phyloP scores from a whole-genome alignment of 37 sponge, comb jelly and placozoan species.

The Ephydatia muelleri region DNA sequence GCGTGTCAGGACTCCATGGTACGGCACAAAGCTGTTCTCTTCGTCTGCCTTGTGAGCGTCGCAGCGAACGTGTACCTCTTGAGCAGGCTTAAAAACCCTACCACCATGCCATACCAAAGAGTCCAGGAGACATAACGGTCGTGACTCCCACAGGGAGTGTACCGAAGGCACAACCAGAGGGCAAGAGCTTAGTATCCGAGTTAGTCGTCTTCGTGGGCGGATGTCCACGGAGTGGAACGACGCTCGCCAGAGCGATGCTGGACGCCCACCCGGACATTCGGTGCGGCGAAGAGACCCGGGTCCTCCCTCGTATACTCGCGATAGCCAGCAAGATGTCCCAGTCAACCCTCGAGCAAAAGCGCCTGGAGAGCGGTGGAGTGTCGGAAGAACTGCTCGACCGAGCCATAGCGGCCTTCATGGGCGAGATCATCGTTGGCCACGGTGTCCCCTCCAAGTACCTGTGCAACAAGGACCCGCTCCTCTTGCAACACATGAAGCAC shows the following conservation, averaged over 20 bases:
- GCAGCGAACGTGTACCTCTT: no score
- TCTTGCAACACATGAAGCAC: slow-evolving; percentile 59
- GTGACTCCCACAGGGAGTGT: neutral
- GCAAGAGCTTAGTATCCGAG: neutral
- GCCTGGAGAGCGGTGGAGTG: slow-evolving; percentile 74
- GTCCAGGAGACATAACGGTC: neutral
- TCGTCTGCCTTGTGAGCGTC: no score
- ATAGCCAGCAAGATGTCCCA: slow-evolving; percentile 57
- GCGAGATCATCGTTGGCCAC: slow-evolving; percentile 66
- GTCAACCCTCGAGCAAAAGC: slow-evolving; percentile 41
- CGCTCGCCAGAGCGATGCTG: slow-evolving; percentile 81
- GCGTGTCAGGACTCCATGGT: no score
- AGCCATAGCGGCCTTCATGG: slow-evolving; percentile 59
- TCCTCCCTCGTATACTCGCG: slow-evolving; percentile 71
- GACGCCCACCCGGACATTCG: slow-evolving; percentile 93
- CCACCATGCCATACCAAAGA: no score
- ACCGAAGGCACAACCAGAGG: neutral
- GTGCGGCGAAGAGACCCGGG: slow-evolving; percentile 90
- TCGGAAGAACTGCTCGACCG: slow-evolving; percentile 40
- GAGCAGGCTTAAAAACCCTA: no score
- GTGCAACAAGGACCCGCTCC: slow-evolving; percentile 93
- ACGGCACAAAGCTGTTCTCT: no score
- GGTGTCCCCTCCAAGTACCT: slow-evolving; percentile 56
- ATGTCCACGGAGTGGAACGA: slow-evolving; percentile 88
- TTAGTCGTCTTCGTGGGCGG: slow-evolving; percentile 84